A percentile compares a stretch with the other conserved stretches of the same genome.
Conservation (phyloP, 1,140 invertebrate species). For the Scaptomyza graminum region DNA sequence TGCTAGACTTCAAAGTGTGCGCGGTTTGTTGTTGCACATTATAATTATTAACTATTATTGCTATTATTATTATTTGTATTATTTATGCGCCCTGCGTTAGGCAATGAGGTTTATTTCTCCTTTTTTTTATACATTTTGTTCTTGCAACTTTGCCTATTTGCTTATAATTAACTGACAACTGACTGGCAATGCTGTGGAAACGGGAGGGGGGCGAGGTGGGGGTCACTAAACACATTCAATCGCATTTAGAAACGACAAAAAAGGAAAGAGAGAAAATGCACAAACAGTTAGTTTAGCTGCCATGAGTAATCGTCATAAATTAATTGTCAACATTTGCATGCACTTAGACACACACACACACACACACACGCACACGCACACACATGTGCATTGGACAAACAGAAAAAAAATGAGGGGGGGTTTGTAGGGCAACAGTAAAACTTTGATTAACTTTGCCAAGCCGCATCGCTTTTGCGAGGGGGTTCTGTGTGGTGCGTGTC, state of each 20-base stretch:
- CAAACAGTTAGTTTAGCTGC: slow-evolving; percentile 78
- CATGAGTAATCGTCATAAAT: slow-evolving; percentile 82
- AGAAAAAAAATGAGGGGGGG: no score
- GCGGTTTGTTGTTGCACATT: slow-evolving; percentile 31
- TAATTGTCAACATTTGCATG: slow-evolving; percentile 82
- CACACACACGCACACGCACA: slow-evolving; percentile 27
- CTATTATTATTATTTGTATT: slow-evolving; percentile 3
- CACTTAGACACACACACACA: slow-evolving; percentile 66
- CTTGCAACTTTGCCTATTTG: slow-evolving; percentile 38
- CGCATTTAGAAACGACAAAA: not conserved
- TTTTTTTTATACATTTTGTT: not conserved
- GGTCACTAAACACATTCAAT: slow-evolving; percentile 22
- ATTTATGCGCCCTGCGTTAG: slow-evolving; percentile 16
- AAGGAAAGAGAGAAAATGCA: slow-evolving; percentile 13
- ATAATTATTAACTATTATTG: slow-evolving; percentile 1
- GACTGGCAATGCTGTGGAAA: no score
- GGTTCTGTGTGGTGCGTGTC: slow-evolving; percentile 40
- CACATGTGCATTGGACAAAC: slow-evolving; percentile 38
- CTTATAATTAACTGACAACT: slow-evolving; percentile 52
- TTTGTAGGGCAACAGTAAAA: no score
- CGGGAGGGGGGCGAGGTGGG: not conserved
- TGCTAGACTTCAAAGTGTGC: slow-evolving; percentile 70
- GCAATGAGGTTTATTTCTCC: not conserved
- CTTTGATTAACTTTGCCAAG: slow-evolving; percentile 53
- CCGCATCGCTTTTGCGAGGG: not conserved